These are phyloP conservation scores for Drosophila kepulauana DNA, from an alignment of 1,140 invertebrate genomes.

Conservation along the genomic window DNA sequence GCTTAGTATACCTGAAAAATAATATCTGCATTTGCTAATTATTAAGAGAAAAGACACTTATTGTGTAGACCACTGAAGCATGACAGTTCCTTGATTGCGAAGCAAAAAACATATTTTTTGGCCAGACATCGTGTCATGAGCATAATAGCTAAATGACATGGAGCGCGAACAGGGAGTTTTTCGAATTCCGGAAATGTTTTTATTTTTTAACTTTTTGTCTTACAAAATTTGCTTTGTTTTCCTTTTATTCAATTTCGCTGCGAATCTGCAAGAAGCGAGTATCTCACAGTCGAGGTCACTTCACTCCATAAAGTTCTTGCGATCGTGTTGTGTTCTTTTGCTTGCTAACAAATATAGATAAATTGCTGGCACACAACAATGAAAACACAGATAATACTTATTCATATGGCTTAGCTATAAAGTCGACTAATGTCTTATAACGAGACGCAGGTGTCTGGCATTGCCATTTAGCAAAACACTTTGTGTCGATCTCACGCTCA, in stretches of 20 bases:
- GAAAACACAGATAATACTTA: not conserved
- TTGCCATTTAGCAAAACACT: constrained; percentile 55
- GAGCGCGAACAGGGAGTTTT: not conserved
- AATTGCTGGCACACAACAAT: constrained; percentile 38
- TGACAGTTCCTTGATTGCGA: not conserved
- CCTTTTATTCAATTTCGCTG: not conserved
- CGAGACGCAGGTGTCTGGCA: constrained; percentile 61
- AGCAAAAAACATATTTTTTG: not conserved
- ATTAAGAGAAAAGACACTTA: too few species aligned
- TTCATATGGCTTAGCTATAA: constrained; percentile 8
- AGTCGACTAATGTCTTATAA: constrained; percentile 16
- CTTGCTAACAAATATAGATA: constrained; percentile 54
- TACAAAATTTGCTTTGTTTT: not conserved
- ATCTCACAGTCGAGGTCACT: not conserved
- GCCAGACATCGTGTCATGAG: not conserved
- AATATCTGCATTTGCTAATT: too few species aligned
- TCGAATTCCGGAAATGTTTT: not conserved
- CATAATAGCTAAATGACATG: not conserved
- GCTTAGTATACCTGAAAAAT: too few species aligned
- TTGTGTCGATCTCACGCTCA: constrained; percentile 10
- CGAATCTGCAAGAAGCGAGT: not conserved
- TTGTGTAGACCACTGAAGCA: too few species aligned
- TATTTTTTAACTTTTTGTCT: not conserved
- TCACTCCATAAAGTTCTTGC: not conserved
- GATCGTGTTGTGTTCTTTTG: constrained; percentile 21